Evolutionary conservation across 1,140 invertebrate genomes (phyloP), one percentile per base, ranked within the genome.

Genomic region (Diuraphis noxia): DNA sequence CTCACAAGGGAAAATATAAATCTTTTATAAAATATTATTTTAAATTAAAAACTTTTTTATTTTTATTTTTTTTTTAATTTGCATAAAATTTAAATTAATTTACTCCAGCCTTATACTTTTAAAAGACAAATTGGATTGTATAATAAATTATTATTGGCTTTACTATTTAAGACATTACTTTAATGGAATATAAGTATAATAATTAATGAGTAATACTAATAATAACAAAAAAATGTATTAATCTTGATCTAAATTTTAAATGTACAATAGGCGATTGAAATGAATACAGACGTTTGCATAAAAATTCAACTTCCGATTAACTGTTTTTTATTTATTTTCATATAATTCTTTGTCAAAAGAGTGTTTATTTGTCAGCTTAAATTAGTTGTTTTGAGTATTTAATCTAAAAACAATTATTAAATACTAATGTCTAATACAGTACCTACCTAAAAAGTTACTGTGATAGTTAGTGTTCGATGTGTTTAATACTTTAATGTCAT

Each of bases 1-100:
- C 25, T 49, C 43, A 86, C 34, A 19, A 49, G 38, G n/a, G 49
- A 52, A 52, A 40, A 52, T 56, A 56, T 41, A 85, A 84, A 91
- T 91, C 43, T 85, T 52, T 56, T 77, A 38, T 43, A 79, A 92
- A 77, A 92, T 52, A 72, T 52, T 52, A 92, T 79, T 92, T 77
- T 92, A 92, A 92, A 92, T 46, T 34, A 84, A 72, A 81, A 46
- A 92, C 25, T 25, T 13, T 63, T 49, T 91, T 92, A 5, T 52
- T 81, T 87, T 72, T 56, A 30, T 56, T 63, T 63, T n/a, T 52
- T 52, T 63, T 82, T 46, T 34, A 38, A 72, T 92, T 89, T 41
- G 30, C 49, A 38, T 89, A 87, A n/a, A 38, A 72, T 77, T 79
- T 90, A 79, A 81, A 91, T 79, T 91, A 79, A 46, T 91, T 77